phyloP scores from a whole-genome alignment of 1,140 invertebrate genomes.

The Anastrepha obliqua region DNA sequence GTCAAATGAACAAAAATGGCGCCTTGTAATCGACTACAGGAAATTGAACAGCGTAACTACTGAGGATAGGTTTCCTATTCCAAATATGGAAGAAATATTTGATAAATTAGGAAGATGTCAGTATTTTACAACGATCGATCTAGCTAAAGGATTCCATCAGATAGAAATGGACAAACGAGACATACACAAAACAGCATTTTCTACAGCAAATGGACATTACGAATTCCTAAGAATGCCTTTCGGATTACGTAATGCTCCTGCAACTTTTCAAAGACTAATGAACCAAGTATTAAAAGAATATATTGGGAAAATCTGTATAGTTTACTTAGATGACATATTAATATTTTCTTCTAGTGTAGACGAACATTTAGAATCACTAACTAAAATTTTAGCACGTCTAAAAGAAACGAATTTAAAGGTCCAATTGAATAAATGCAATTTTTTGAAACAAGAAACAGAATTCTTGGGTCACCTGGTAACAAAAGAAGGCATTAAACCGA shows the following conservation, averaged over 20 bases:
- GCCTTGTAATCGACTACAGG: background rate
- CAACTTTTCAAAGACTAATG: slow-evolving; percentile 10
- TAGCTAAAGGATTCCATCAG: background rate
- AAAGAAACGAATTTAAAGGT: background rate
- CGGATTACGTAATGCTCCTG: background rate
- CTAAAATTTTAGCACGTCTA: background rate
- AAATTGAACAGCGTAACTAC: background rate
- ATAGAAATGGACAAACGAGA: background rate
- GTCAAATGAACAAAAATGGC: background rate
- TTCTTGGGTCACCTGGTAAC: slow-evolving; percentile 56
- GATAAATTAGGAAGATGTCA: background rate
- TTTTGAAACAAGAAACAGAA: background rate
- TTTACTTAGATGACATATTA: slow-evolving; percentile 5
- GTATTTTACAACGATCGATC: background rate
- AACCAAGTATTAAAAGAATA: slow-evolving; percentile 12
- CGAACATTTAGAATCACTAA: slow-evolving; percentile 21
- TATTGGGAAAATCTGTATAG: background rate
- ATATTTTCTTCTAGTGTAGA: background rate
- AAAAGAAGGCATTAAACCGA: slow-evolving; percentile 57
- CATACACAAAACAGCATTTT: slow-evolving; percentile 1
- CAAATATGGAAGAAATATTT: background rate
- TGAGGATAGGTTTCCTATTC: background rate
- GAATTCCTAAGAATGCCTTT: slow-evolving; percentile 6
- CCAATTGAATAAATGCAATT: background rate
- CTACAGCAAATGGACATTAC: background rate